Evolutionary conservation across 2,113 vertebrate genomes (phyloP), one percentile per base, ranked within the genome.

Genomic region (Seriola aureovittata): DNA sequence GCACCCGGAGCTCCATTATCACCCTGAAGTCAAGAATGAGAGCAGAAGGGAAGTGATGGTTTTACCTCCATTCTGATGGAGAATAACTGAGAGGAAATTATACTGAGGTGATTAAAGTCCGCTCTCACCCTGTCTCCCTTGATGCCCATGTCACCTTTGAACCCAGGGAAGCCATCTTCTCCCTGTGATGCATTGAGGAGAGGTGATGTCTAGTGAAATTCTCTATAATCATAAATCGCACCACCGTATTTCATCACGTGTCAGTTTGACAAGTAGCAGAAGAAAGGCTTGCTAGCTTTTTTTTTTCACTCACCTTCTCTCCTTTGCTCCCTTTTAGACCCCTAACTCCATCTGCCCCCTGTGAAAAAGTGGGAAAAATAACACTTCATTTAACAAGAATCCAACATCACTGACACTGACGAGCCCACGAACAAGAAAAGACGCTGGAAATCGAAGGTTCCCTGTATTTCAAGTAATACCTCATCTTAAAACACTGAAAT

Each of bases 141-240:
- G 71, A 94, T 78, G 32, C 97, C 97, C 87, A 94, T 96, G 44
- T 99, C 97, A 59, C 97, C 97, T 94, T 98, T 99, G 86, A 94
- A 95, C 72, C 97, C 97, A 0, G 96, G 96, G 82, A 98, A 99
- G 81, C 97, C 97, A 23, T 97, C 97, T 94, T 98, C 97, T 91
- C 97, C 97, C 97, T 98, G 90, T 60, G 29, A 62, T 9, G 73
- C 58, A 85, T 67, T 77, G 42, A 88, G 11, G 48, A 77, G 11
- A 60, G 23, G 25, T 74, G 54, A 86, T 60, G 34, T 80, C 7
- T 48, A 68, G 54, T 71, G 34, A 63, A 57, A 68, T 12, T 8
- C 8, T 57, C 44, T 81, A 68, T 32, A 17, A 55, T 70, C 34
- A 55, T 70, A 84, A 70, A 85, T 81, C 21, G 6, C 23, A 34